A percentile compares a stretch with the other conserved stretches of the same genome.
Conservation (phyloP, 2,888 invertebrate species). For the Leptopterna dolabrata region DNA sequence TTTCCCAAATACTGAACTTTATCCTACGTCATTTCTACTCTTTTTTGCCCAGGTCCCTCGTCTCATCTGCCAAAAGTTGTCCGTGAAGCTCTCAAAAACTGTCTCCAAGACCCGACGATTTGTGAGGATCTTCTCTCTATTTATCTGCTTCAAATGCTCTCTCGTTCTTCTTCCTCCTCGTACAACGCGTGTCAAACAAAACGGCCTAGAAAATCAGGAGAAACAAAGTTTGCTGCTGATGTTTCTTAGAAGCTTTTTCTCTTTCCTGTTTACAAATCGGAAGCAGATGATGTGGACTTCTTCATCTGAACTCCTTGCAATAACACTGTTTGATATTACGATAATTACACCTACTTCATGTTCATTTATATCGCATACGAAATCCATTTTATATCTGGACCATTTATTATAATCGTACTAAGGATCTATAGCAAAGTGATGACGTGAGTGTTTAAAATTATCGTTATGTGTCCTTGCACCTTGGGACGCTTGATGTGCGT, state of each 20-base stretch:
- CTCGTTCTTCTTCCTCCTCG: background rate
- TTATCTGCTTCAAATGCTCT: background rate
- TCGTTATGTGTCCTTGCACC: no score
- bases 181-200: background rate
- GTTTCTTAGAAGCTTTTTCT: background rate
- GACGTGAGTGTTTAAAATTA: no score
- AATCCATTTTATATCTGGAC: no score
- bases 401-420: no score
- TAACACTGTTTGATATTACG: no score
- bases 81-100: constrained; percentile 11
- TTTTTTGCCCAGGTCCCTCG: background rate
- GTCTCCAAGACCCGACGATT: background rate
- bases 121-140: background rate
- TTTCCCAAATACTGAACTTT: constrained; percentile 5
- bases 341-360: no score
- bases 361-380: no score
- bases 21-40: background rate
- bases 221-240: background rate
- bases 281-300: background rate
- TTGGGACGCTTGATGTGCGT: no score
- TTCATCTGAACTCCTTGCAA: no score
- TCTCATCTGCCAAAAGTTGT: background rate
- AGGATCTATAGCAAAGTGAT: no score
- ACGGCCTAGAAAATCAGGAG: background rate
- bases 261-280: background rate